Evolutionary conservation across 35 echinoderm and acorn worm species (phyloP).

Genomic region (Amphiura filiformis): DNA sequence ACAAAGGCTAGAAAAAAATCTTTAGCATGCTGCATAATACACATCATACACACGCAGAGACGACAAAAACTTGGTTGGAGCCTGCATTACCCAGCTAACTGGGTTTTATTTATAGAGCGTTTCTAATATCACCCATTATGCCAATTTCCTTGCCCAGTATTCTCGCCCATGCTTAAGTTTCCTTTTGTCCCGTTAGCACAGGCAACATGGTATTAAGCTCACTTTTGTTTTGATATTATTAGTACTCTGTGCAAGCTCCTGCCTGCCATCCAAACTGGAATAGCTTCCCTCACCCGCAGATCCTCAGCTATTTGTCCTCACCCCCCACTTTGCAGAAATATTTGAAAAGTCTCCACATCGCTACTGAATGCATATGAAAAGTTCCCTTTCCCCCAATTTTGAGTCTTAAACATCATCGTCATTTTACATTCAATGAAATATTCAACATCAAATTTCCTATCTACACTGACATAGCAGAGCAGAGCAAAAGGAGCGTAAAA

Average conservation of each 20-base stretch:
- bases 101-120: constrained; percentile 3
- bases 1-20: no score
- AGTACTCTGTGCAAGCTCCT: not conserved
- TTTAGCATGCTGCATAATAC: no score
- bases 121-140: constrained; percentile 14
- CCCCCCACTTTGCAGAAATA: no score
- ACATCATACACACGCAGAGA: no score
- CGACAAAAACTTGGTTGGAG: no score
- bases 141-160: not conserved
- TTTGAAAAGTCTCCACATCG: not conserved
- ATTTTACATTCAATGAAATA: constrained; percentile 1
- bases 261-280: not conserved
- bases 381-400: no score
- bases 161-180: constrained; percentile 11
- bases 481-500: not conserved
- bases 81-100: not conserved
- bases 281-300: not conserved
- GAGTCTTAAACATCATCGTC: not conserved
- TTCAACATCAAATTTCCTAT: constrained; percentile 12
- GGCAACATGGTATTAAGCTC: constrained; percentile 9
- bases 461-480: not conserved
- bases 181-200: constrained; percentile 1
- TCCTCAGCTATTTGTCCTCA: not conserved
- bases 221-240: constrained; percentile 13
- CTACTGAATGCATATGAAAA: not conserved